Evolutionary conservation across 1,140 invertebrate species (phyloP).

Genomic region (Microplitis demolitor): DNA sequence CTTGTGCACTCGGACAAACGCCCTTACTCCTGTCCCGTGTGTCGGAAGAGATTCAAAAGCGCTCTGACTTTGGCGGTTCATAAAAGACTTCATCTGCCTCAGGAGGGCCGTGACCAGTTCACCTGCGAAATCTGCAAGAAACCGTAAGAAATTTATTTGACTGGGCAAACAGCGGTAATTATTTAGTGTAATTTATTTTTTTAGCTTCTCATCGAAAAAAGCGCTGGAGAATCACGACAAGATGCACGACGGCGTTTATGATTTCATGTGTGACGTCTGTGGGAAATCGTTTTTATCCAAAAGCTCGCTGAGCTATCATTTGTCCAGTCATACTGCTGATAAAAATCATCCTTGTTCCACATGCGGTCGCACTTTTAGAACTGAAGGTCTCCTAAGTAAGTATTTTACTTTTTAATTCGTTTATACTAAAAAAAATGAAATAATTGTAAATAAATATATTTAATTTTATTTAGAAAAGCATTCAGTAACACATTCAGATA

Average conservation of each 20-base stretch:
- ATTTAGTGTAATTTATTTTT: slow-evolving; percentile 11
- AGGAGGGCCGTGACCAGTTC: slow-evolving; percentile 30
- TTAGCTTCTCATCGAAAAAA: slow-evolving; percentile 34
- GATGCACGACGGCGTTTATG: slow-evolving; percentile 44
- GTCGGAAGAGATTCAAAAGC: not conserved
- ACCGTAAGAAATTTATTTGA: slow-evolving; percentile 17
- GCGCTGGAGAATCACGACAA: slow-evolving; percentile 37
- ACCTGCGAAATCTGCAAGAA: slow-evolving; percentile 24
- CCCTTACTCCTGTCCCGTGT: slow-evolving; percentile 42
- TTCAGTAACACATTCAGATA: slow-evolving; percentile 59
- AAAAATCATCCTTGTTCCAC: slow-evolving; percentile 56
- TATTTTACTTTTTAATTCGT: slow-evolving; percentile 23
- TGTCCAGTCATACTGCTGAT: slow-evolving; percentile 62
- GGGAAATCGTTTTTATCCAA: slow-evolving; percentile 47
- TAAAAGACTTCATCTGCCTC: slow-evolving; percentile 40
- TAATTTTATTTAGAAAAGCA: slow-evolving; percentile 58
- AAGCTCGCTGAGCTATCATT: slow-evolving; percentile 52
- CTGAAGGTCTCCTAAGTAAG: slow-evolving; percentile 40
- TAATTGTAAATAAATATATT: not conserved
- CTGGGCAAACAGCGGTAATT: slow-evolving; percentile 12
- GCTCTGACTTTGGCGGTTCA: slow-evolving; percentile 39
- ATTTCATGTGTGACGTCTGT: slow-evolving; percentile 50
- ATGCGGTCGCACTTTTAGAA: slow-evolving; percentile 48
- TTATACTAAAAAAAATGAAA: no score
- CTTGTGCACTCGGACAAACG: slow-evolving; percentile 39